These are phyloP conservation scores for Knipowitschia caucasica DNA, from an alignment of 2,797 vertebrate genomes.

Conservation along the genomic window DNA sequence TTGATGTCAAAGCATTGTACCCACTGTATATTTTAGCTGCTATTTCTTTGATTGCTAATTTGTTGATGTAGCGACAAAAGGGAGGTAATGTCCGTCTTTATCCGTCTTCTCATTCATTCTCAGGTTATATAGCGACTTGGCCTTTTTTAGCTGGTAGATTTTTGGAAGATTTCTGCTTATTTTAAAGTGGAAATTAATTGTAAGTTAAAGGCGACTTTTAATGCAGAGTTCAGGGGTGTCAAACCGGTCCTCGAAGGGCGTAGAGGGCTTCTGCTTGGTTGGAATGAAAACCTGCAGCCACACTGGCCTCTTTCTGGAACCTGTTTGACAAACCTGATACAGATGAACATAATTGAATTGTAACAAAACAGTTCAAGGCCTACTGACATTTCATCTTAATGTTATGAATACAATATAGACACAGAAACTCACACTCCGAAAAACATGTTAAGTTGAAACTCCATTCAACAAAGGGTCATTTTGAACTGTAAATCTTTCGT, in stretches of 20 bases:
- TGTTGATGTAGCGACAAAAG: slow-evolving; percentile 18
- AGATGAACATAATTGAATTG: background rate
- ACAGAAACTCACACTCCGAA: slow-evolving; percentile 15
- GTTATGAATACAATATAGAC: background rate
- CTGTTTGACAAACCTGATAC: background rate
- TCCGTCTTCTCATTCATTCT: slow-evolving; percentile 41
- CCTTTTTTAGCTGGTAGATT: slow-evolving; percentile 19
- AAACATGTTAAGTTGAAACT: slow-evolving; percentile 20
- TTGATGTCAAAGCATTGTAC: slow-evolving; percentile 24
- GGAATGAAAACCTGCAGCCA: too few species aligned
- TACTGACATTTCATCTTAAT: slow-evolving; percentile 4
- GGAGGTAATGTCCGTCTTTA: slow-evolving; percentile 19
- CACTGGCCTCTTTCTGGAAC: too few species aligned
- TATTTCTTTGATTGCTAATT: slow-evolving; percentile 8
- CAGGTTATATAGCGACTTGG: slow-evolving; percentile 64
- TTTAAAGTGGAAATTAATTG: background rate
- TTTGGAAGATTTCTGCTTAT: slow-evolving; percentile 7
- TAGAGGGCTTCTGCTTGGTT: too few species aligned
- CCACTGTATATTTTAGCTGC: slow-evolving; percentile 39
- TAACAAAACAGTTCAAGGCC: background rate
- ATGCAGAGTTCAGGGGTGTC: too few species aligned
- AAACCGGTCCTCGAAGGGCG: too few species aligned
- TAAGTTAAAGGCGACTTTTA: background rate
- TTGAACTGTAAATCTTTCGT: slow-evolving; percentile 14
- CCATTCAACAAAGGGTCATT: slow-evolving; percentile 9